Evolutionary conservation across 2,113 vertebrate species (phyloP).

Genomic region (Cebidichthys violaceus): DNA sequence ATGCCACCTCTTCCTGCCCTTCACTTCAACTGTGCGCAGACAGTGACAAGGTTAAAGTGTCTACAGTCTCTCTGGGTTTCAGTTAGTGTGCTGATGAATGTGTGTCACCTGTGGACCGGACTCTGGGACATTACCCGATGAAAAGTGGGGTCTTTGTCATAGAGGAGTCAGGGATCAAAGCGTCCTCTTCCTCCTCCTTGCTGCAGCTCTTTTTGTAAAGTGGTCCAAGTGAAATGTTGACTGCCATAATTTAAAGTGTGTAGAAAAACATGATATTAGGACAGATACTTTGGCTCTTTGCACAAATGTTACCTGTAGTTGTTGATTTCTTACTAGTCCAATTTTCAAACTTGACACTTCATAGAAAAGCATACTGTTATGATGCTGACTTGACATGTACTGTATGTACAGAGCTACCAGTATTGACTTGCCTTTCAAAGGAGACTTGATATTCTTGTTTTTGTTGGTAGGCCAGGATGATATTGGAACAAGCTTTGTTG

Average conservation of each 20-base stretch:
- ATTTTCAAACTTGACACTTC: conserved; percentile 12
- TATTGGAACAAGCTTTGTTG: conserved; percentile 64
- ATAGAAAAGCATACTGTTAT: not conserved
- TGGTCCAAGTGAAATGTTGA: conserved; percentile 5
- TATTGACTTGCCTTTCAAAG: conserved; percentile 49
- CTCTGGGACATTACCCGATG: conserved; percentile 51
- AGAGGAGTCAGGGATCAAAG: conserved; percentile 45
- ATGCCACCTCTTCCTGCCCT: conserved; percentile 48
- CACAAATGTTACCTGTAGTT: not conserved
- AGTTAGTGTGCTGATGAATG: conserved; percentile 66
- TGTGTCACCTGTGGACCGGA: conserved; percentile 57
- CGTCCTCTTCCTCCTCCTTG: not conserved
- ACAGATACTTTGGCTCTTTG: not conserved
- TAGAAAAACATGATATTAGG: not conserved
- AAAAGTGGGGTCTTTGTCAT: conserved; percentile 51
- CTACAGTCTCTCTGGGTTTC: conserved; percentile 52
- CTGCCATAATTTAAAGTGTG: conserved; percentile 12
- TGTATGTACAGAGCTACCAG: conserved; percentile 26
- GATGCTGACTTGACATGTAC: conserved; percentile 31
- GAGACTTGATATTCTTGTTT: conserved; percentile 34
- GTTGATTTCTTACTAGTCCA: not conserved
- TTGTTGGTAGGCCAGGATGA: conserved; percentile 41
- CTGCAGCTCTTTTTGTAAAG: conserved; percentile 8
- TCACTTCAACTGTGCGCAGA: conserved; percentile 47
- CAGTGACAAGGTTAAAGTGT: conserved; percentile 70